Conservation (phyloP, 2,888 invertebrate species). For the Empis livida region DNA sequence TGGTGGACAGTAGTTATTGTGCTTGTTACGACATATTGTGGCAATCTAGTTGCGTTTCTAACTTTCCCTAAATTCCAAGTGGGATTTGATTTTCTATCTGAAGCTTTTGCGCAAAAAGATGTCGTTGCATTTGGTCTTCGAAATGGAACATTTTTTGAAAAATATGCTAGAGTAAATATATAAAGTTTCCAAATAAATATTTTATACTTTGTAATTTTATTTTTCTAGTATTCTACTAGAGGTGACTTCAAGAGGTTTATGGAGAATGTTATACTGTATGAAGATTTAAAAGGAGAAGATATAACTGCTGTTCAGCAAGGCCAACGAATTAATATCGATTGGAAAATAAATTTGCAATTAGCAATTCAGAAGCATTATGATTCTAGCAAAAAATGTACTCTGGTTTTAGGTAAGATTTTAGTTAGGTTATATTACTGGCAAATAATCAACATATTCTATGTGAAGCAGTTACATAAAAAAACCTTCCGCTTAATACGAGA, state of each 20-base stretch:
- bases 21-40: conserved; percentile 82
- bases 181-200: not conserved
- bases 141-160: conserved; percentile 62
- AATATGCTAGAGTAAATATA: conserved; percentile 40
- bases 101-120: conserved; percentile 37
- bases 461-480: no score
- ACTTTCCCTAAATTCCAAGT: conserved; percentile 64
- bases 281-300: conserved; percentile 34
- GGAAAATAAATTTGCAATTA: conserved; percentile 63
- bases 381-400: conserved; percentile 56
- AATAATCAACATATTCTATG: no score
- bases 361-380: conserved; percentile 56
- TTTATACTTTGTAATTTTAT: not conserved
- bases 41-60: conserved; percentile 82
- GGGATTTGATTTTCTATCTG: conserved; percentile 26
- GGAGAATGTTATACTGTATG: conserved; percentile 42
- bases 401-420: conserved; percentile 62
- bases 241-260: conserved; percentile 37
- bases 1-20: conserved; percentile 91
- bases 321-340: conserved; percentile 65
- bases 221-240: conserved; percentile 21
- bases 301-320: conserved; percentile 49
- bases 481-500: no score
- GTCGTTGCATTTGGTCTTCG: conserved; percentile 63
- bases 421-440: no score